Base-by-base conservation (phyloP, 2,797 vertebrate species). In the Enteromius anoplus region DNA sequence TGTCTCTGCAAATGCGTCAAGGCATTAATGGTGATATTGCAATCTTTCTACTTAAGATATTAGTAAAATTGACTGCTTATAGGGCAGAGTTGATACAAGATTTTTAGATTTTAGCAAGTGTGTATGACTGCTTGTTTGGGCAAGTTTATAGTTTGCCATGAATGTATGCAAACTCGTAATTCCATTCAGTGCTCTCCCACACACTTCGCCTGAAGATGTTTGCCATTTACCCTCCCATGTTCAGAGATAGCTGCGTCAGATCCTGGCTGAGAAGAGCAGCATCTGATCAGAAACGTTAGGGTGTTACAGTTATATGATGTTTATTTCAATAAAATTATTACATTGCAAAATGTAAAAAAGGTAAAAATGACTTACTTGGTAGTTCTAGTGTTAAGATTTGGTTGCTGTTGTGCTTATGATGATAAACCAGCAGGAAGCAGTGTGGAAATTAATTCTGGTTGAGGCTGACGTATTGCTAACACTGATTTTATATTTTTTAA, bases 141-240 rank as follows among this genome's bases (percentile, higher is more conserved):
- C 76, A 65, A 47, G 51, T 37, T 80, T 80, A 37, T 26, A 53
- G 51, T 47, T 80, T 37, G 17, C 78, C 45, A 4, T 40, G n/a
- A 47, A 5, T 65, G 49, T 34, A 49, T 65, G 40, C 42, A 53
- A 40, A 40, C 15, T 19, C 26, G 1, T 65, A 19, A 79, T 53
- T 80, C 51, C n/a, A 40, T 69, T 37, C 32, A 55, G 51, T 68
- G 49, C 32, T 70, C 78, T 58, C 79, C 66, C 53, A 62, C 79
- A 71, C 66, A 62, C 10, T 45, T 9, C 40, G 53, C 53, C 34
- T 42, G 32, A 55, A 75, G 49, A 60, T 60, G 51, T 58, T 42
- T 65, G 26, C 37, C 40, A 12, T 47, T 47, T 42, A 42, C 23
- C 12, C 5, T 64, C 40, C 58, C 37, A 49, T 78, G 58, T 65